phyloP scores from a whole-genome alignment of 2,113 vertebrate species.

The Psilopsiagon aurifrons region DNA sequence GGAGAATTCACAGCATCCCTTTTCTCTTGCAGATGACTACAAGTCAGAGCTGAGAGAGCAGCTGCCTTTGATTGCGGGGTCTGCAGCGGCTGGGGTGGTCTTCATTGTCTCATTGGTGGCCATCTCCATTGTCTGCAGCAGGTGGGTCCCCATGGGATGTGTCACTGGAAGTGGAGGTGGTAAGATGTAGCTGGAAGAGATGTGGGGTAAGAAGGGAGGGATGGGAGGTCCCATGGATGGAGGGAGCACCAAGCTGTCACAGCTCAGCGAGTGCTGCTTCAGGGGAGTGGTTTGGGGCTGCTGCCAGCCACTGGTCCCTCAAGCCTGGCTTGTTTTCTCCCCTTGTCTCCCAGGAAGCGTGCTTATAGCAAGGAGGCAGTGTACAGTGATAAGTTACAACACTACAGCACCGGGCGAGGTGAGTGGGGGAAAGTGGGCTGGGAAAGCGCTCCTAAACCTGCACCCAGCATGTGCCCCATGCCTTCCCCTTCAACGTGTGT shows the following conservation, averaged over 20 bases:
- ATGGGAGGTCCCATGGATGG: accelerated
- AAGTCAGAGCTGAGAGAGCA: conserved; percentile 97
- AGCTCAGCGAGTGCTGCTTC: accelerated
- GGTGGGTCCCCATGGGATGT: conserved; percentile 69
- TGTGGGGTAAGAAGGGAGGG: background rate
- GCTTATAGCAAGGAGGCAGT: conserved; percentile 96
- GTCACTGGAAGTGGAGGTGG: background rate
- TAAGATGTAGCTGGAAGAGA: background rate
- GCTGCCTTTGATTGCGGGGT: conserved; percentile 94
- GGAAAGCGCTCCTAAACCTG: background rate
- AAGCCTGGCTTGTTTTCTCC: background rate
- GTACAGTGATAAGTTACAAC: conserved; percentile 97
- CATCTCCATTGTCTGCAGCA: conserved; percentile 98
- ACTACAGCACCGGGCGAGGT: conserved; percentile 98
- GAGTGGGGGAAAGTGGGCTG: conserved; percentile 35
- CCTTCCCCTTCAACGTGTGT: background rate
- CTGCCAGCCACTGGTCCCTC: background rate
- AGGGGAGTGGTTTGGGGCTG: accelerated
- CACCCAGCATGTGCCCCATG: accelerated
- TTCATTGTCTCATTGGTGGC: conserved; percentile 96
- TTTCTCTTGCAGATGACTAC: conserved; percentile 88
- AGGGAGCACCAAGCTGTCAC: accelerated
- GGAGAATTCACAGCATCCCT: background rate
- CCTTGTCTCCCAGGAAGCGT: conserved; percentile 83
- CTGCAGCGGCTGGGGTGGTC: conserved; percentile 92